Percentiles rank a stretch among this genome's conserved stretches.
These are phyloP conservation scores for Brachypteracias leptosomus DNA, from an alignment of 2,113 vertebrate genomes.

Conservation along the genomic window DNA sequence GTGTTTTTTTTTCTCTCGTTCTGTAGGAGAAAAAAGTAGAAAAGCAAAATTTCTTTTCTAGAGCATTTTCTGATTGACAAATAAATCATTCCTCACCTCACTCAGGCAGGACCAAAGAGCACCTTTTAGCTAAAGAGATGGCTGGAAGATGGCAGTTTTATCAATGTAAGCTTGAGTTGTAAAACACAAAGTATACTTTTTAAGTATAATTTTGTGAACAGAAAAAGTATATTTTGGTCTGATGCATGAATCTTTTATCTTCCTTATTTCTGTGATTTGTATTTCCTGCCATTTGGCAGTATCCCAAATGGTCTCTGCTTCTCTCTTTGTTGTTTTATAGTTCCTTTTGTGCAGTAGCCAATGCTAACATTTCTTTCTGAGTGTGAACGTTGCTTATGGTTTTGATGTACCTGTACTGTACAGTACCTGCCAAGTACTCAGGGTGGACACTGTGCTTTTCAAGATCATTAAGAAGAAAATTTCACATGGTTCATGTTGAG, in stretches of 20 bases:
- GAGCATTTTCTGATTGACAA: neutral
- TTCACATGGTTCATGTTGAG: neutral
- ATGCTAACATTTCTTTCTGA: neutral
- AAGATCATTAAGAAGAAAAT: neutral
- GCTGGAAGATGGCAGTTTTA: neutral
- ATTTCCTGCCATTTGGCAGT: slow-evolving; percentile 7
- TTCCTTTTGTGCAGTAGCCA: neutral
- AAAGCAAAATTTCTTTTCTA: neutral
- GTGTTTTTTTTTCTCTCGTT: neutral
- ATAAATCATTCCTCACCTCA: slow-evolving; percentile 2
- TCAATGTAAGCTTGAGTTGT: neutral
- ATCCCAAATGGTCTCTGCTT: neutral
- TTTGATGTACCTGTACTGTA: neutral
- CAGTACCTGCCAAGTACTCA: neutral
- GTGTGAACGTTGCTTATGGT: neutral
- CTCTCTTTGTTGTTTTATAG: neutral
- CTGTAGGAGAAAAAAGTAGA: neutral
- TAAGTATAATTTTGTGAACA: slow-evolving; percentile 5
- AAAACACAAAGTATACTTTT: neutral
- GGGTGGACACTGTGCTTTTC: neutral
- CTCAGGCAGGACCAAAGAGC: neutral
- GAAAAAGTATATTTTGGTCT: neutral
- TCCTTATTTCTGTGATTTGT: neutral
- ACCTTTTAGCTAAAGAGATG: neutral
- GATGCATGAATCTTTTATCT: neutral